A percentile compares a stretch with the other conserved stretches of the same genome.
Conservation (phyloP, 2,113 vertebrate species). For the Nothoprocta pentlandii region DNA sequence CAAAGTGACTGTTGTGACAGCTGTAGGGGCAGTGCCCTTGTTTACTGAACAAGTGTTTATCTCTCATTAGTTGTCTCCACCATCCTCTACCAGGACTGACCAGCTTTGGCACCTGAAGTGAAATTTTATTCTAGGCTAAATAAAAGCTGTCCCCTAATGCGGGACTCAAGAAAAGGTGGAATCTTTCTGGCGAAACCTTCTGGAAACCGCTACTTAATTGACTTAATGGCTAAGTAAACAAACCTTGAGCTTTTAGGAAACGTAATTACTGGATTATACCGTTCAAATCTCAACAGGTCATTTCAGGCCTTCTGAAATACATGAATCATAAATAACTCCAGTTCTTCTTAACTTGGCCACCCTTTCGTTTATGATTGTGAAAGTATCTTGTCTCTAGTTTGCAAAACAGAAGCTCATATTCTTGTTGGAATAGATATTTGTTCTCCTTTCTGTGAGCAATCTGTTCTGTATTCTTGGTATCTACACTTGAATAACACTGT, state of each 20-base stretch:
- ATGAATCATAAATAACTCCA: not conserved
- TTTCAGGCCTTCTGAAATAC: not conserved
- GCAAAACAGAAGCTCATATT: not conserved
- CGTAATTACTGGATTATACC: not conserved
- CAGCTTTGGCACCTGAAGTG: not conserved
- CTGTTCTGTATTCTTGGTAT: not conserved
- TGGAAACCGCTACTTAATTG: too few relatives aligned
- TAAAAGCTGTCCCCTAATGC: not conserved
- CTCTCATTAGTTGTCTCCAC: not conserved
- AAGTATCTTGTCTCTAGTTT: not conserved
- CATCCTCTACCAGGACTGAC: not conserved
- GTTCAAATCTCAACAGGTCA: not conserved
- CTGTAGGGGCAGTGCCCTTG: not conserved
- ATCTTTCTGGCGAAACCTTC: too few relatives aligned
- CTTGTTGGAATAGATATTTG: not conserved
- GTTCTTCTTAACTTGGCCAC: not conserved
- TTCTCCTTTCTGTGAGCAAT: not conserved
- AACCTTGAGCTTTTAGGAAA: not conserved
- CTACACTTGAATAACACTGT: not conserved
- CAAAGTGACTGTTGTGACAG: not conserved
- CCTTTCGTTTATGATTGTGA: not conserved
- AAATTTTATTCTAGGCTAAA: not conserved
- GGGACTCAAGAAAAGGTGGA: not conserved
- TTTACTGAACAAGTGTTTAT: not conserved
- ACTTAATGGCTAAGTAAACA: not conserved